Conservation (phyloP, 2,888 invertebrate genomes). For the Brachypalpus laphriformis region DNA sequence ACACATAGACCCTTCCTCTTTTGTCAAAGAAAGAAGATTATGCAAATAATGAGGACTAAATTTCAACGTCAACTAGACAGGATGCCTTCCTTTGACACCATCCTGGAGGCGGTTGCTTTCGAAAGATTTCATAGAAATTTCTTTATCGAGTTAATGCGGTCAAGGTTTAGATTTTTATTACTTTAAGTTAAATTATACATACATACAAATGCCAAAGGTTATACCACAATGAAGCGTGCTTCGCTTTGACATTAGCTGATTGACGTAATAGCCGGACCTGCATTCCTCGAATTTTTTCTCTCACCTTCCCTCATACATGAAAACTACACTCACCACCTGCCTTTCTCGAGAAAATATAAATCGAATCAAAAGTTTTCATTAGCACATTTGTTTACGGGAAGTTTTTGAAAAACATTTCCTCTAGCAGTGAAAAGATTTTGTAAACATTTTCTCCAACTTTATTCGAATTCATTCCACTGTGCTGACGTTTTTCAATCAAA, state of each 20-base stretch:
- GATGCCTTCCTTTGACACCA: neutral
- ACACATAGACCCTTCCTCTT: neutral
- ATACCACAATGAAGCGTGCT: neutral
- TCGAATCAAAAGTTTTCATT: neutral
- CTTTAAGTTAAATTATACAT: neutral
- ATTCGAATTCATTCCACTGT: neutral
- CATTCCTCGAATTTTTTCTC: neutral
- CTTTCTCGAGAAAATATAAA: neutral
- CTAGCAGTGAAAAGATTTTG: neutral
- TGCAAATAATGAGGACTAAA: slow-evolving; percentile 55
- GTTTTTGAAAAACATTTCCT: neutral
- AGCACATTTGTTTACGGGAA: neutral
- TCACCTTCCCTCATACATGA: neutral
- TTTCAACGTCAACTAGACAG: slow-evolving; percentile 46
- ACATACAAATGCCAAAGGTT: neutral
- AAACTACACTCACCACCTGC: neutral
- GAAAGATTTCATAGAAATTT: neutral
- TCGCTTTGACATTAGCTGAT: neutral
- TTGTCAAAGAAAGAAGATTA: slow-evolving; percentile 21
- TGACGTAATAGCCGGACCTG: neutral
- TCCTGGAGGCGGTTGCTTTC: neutral
- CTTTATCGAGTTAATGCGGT: neutral
- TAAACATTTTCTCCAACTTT: neutral
- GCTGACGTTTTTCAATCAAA: slow-evolving; percentile 7
- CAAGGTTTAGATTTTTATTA: neutral